Percentiles rank a stretch among this genome's conserved stretches.
Conservation (phyloP, 92 coral and sea anemone genomes). For the Porites lobata region DNA sequence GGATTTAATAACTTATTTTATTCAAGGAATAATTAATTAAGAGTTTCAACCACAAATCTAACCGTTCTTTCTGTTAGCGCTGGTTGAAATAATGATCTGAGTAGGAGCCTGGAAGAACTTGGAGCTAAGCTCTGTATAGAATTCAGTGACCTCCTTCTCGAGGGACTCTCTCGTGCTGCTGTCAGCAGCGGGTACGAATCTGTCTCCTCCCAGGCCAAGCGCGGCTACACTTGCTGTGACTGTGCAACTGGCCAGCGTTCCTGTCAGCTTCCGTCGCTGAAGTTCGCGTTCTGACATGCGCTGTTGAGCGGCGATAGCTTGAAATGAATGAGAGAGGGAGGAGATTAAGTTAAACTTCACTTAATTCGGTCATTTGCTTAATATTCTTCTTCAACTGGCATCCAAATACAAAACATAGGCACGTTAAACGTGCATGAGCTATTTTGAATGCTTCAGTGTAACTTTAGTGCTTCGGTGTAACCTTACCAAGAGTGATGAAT, state of each 20-base stretch:
- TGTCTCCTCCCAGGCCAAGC: slow-evolving; percentile 85
- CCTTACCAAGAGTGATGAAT: too few species aligned
- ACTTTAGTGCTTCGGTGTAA: too few species aligned
- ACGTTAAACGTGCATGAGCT: too few species aligned
- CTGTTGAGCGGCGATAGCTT: slow-evolving; percentile 95
- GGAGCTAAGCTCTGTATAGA: slow-evolving; percentile 89
- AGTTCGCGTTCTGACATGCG: slow-evolving; percentile 94
- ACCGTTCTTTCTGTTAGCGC: slow-evolving; percentile 62
- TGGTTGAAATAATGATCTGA: slow-evolving; percentile 78
- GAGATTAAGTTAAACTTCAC: neutral
- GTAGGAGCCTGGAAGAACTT: slow-evolving; percentile 86
- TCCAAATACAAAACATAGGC: too few species aligned
- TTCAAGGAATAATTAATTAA: too few species aligned
- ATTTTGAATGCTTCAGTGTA: too few species aligned
- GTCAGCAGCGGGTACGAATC: slow-evolving; percentile 81
- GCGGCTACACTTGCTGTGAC: slow-evolving; percentile 93
- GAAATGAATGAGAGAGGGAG: neutral
- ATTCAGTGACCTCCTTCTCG: slow-evolving; percentile 68
- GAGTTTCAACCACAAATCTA: neutral
- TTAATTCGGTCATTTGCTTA: neutral
- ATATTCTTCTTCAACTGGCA: too few species aligned
- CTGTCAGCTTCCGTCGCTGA: slow-evolving; percentile 91
- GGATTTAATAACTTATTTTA: too few species aligned
- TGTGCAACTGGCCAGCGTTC: slow-evolving; percentile 88
- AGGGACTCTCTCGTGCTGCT: slow-evolving; percentile 61